A percentile compares a stretch with the other conserved stretches of the same genome.
These are phyloP conservation scores for Mya arenaria DNA, from an alignment of 1,140 invertebrate species.

Conservation along the genomic window DNA sequence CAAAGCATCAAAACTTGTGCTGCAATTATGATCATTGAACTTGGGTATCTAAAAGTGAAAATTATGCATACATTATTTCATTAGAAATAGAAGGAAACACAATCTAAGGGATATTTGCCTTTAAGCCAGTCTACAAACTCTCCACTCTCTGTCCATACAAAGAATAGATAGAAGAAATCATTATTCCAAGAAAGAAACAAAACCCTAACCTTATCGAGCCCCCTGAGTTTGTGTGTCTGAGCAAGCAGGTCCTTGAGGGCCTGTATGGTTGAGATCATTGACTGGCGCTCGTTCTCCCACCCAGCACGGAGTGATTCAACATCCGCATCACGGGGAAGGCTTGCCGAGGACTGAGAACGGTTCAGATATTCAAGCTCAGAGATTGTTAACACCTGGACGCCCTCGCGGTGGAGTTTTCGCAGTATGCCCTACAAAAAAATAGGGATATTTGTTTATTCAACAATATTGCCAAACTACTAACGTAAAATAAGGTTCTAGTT, in stretches of 20 bases:
- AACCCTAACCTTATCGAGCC: slow-evolving; percentile 67
- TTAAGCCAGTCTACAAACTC: too few relatives aligned
- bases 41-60: too few relatives aligned
- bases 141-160: too few relatives aligned
- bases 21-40: too few relatives aligned
- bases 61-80: too few relatives aligned
- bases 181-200: too few relatives aligned
- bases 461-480: background rate
- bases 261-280: slow-evolving; percentile 68
- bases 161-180: too few relatives aligned
- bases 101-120: too few relatives aligned
- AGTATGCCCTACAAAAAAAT: slow-evolving; percentile 65
- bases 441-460: background rate
- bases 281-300: slow-evolving; percentile 72
- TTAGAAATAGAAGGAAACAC: too few relatives aligned
- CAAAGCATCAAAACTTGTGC: too few relatives aligned
- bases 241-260: slow-evolving; percentile 73
- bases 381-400: slow-evolving; percentile 70
- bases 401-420: slow-evolving; percentile 70
- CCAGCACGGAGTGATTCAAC: slow-evolving; percentile 60
- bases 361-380: slow-evolving; percentile 75
- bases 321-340: slow-evolving; percentile 56
- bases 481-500: background rate
- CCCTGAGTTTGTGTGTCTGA: slow-evolving; percentile 63
- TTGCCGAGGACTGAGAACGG: slow-evolving; percentile 58